Evolutionary conservation across 2,113 vertebrate species (phyloP), one percentile per base, ranked within the genome.

Genomic region (Ia io): DNA sequence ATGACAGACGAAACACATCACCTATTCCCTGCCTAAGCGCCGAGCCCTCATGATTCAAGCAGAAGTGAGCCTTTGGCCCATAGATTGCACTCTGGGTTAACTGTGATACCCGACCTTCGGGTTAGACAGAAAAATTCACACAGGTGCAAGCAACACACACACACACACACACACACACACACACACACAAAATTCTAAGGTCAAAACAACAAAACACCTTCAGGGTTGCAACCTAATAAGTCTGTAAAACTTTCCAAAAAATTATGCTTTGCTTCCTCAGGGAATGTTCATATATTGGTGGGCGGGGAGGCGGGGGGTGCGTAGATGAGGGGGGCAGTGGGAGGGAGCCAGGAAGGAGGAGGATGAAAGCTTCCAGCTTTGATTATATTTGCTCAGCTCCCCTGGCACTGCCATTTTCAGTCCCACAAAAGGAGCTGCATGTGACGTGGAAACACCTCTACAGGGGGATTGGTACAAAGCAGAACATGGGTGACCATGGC

Each of bases 201-300:
- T 76, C 40, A 67, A 22, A 92, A 84, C 73, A 85, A 44, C 65
- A 88, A 61, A 93, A 79, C 59, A 79, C 56, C 77, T 92, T 90
- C 74, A 82, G 85, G 53, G 25, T 53, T 90, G 59, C 65, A 91
- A 85, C 56, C 47, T 97, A 51, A 13, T 71, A 87, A 44, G 65
- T 69, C 35, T 28, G 32, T 32, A 87, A 97, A 93, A 32, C 8
- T 85, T 91, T 23, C 42, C 14, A 16, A 77, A 84, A 83, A 86
- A 25, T 11, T 83, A 22, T 87, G 71, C 11, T 67, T 13, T 2
- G 3, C 76, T 11, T 51, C 70, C 22, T 32, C 69, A 73, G 70
- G 49, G 49, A 93, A 61, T 77, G 84, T 82, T 80, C 93, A 47
- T 3, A 30, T 5, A 6, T n/a, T 37, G 59, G 35, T 32, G 14